These are phyloP conservation scores for Morpho achilles DNA, from an alignment of 2,888 invertebrate genomes.

Conservation along the genomic window DNA sequence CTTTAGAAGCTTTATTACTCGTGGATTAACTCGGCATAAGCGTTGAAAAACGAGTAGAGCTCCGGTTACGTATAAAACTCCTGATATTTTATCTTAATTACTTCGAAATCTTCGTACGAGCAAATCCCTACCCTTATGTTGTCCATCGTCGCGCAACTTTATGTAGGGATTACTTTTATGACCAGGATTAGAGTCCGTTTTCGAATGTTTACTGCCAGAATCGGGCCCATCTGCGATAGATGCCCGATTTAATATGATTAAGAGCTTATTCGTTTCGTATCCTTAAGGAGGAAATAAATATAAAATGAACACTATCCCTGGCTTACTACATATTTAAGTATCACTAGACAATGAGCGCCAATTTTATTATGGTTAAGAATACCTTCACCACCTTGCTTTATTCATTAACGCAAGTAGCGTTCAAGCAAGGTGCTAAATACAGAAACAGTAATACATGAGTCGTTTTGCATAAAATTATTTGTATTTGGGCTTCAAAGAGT, in stretches of 20 bases:
- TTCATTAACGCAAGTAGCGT: too few species aligned
- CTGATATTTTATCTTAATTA: conserved; percentile 77
- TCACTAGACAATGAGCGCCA: too few species aligned
- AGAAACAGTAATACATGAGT: too few species aligned
- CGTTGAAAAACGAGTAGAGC: conserved; percentile 68
- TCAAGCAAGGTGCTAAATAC: too few species aligned
- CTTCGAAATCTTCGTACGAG: conserved; percentile 73
- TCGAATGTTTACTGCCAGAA: conserved; percentile 72
- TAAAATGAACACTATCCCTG: too few species aligned
- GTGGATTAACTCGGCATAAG: conserved; percentile 74
- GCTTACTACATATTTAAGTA: too few species aligned
- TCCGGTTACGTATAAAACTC: conserved; percentile 68
- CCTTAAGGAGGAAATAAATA: conserved; percentile 1
- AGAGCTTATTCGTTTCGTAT: conserved; percentile 24
- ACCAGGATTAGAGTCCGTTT: conserved; percentile 73
- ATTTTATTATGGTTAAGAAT: too few species aligned
- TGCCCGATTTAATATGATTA: conserved; percentile 36
- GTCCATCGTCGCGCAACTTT: conserved; percentile 77
- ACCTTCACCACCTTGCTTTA: too few species aligned
- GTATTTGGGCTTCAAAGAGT: too few species aligned
- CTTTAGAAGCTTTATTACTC: conserved; percentile 75
- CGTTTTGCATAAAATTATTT: too few species aligned
- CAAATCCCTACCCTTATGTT: conserved; percentile 75
- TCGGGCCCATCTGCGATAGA: conserved; percentile 49
- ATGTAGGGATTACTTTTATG: conserved; percentile 78